phyloP scores from a whole-genome alignment of 2,888 invertebrate genomes.

The Mimachlamys varia region DNA sequence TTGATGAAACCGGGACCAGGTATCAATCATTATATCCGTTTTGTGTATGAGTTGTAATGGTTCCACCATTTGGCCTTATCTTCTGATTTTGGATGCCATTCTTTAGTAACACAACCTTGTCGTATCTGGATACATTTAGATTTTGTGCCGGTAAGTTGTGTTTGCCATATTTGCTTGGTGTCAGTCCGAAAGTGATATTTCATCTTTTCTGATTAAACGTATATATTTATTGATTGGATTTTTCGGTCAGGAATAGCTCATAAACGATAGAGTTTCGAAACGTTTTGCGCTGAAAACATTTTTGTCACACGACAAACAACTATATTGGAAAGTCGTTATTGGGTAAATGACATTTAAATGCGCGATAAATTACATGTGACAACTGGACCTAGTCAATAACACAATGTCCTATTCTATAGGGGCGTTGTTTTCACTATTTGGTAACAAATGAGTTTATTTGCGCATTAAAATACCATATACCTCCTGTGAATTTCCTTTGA shows the following conservation, averaged over 20 bases:
- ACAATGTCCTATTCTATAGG: not conserved
- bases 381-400: not conserved
- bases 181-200: not conserved
- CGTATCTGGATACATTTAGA: too few species aligned
- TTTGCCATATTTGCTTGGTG: not conserved
- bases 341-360: not conserved
- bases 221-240: not conserved
- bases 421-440: not conserved
- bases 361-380: not conserved
- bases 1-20: too few species aligned
- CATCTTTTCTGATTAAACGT: not conserved
- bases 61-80: too few species aligned
- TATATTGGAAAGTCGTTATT: not conserved
- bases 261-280: not conserved
- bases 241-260: not conserved
- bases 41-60: too few species aligned
- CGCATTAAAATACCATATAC: slow-evolving; percentile 24
- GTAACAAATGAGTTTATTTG: not conserved
- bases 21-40: too few species aligned
- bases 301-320: not conserved
- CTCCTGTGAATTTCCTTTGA: not conserved
- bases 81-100: too few species aligned
- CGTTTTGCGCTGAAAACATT: not conserved
- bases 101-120: too few species aligned
- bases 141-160: not conserved